A percentile compares a stretch with the other conserved stretches of the same genome.
These are phyloP conservation scores for Tipula confusa DNA, from an alignment of 2,888 invertebrate genomes.

Conservation along the genomic window DNA sequence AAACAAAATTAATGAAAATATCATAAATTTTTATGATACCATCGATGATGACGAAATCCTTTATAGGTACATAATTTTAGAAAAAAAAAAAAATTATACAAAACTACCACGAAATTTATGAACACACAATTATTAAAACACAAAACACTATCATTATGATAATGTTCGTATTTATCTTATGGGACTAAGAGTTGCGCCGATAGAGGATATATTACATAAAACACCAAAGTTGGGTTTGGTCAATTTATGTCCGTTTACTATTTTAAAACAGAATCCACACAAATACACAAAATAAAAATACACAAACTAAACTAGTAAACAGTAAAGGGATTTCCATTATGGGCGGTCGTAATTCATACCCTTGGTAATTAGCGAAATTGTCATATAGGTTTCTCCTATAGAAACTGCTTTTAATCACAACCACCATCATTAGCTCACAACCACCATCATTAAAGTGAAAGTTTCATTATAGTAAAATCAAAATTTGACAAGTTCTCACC, in stretches of 20 bases:
- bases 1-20: background rate
- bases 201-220: background rate
- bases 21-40: background rate
- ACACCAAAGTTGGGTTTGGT: background rate
- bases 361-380: too few relatives aligned
- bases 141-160: background rate
- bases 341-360: too few relatives aligned
- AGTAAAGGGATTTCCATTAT: too few relatives aligned
- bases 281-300: too few relatives aligned
- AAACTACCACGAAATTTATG: background rate
- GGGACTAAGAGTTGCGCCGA: background rate
- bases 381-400: too few relatives aligned
- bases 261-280: background rate
- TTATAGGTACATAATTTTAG: background rate
- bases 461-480: too few relatives aligned
- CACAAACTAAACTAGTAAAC: too few relatives aligned
- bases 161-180: background rate
- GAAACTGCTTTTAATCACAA: too few relatives aligned
- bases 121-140: background rate
- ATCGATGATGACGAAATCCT: conserved; percentile 7
- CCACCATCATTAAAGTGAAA: too few relatives aligned
- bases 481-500: too few relatives aligned
- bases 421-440: too few relatives aligned
- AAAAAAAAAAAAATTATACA: background rate
- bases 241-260: background rate